These are phyloP conservation scores for Charina bottae DNA, from an alignment of 2,113 vertebrate genomes.

Conservation along the genomic window DNA sequence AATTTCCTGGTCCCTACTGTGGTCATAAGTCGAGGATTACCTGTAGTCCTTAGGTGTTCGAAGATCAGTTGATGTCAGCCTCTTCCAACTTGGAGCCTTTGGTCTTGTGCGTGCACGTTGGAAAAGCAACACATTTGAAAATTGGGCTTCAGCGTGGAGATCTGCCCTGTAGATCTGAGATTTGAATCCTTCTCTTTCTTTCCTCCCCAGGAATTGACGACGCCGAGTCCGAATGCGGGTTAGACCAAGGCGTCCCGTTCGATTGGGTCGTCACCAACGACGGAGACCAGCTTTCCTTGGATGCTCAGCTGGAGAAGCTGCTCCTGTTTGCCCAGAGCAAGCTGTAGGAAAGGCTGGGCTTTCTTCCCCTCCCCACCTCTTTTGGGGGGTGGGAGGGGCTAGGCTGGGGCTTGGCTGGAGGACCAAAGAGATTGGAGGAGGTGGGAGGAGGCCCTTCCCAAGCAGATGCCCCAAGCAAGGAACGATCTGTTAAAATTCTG, in stretches of 20 bases:
- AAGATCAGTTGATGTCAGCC: not conserved
- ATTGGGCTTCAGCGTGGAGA: no score
- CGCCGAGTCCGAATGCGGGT: slow-evolving; percentile 87
- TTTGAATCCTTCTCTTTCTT: no score
- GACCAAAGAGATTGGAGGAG: not conserved
- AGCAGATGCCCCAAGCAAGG: not conserved
- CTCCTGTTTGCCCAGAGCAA: slow-evolving; percentile 60
- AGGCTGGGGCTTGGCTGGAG: not conserved
- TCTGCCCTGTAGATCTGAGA: no score
- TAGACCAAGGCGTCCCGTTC: slow-evolving; percentile 72
- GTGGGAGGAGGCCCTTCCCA: not conserved
- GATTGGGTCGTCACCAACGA: slow-evolving; percentile 78
- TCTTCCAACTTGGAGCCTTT: not conserved
- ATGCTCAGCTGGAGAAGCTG: slow-evolving; percentile 77
- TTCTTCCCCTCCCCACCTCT: rapidly evolving
- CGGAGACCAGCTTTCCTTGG: slow-evolving; percentile 62
- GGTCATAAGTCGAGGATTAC: no score
- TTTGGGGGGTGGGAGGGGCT: not conserved
- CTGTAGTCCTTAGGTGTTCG: not conserved
- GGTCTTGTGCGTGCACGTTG: not conserved
- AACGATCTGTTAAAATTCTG: no score
- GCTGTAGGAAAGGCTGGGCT: slow-evolving; percentile 19
- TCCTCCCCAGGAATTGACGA: slow-evolving; percentile 82
- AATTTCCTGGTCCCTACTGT: no score
- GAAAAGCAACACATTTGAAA: not conserved